These are phyloP conservation scores for Sula dactylatra DNA, from an alignment of 2,113 vertebrate species.

Conservation along the genomic window DNA sequence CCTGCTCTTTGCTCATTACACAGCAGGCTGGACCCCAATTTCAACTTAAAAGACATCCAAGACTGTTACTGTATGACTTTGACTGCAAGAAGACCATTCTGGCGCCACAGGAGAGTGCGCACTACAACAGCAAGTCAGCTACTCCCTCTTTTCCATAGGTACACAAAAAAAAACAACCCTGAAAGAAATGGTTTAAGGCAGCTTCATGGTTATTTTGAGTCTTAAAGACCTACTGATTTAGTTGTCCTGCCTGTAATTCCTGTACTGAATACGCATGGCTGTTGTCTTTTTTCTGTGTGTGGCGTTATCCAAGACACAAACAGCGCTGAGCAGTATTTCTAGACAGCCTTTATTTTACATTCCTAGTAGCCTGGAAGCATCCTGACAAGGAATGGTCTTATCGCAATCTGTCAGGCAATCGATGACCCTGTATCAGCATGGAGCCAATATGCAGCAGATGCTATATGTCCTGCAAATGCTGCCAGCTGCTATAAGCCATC, in stretches of 20 bases:
- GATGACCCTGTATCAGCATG: not conserved
- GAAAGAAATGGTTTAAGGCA: not conserved
- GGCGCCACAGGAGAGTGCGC: accelerated
- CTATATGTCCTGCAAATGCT: not conserved
- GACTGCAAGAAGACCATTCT: not conserved
- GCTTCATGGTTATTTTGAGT: not conserved
- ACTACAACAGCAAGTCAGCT: not conserved
- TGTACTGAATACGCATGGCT: not conserved
- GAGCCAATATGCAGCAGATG: not conserved
- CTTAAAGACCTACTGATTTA: not conserved
- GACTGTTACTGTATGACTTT: not conserved
- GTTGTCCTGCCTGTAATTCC: not conserved
- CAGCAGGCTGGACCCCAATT: slow-evolving; percentile 57
- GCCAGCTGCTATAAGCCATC: not conserved
- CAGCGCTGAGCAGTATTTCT: not conserved
- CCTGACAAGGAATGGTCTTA: slow-evolving; percentile 3
- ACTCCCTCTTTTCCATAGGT: not conserved
- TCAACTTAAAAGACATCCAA: not conserved
- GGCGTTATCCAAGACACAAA: not conserved
- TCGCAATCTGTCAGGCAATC: not conserved
- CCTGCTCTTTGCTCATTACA: slow-evolving; percentile 44
- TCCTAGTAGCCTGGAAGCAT: not conserved
- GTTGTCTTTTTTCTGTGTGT: not conserved
- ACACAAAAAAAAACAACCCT: not conserved
- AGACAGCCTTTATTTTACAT: not conserved